Evolutionary conservation across 2,113 vertebrate species (phyloP).

Genomic region (Cyanoderma ruficeps): DNA sequence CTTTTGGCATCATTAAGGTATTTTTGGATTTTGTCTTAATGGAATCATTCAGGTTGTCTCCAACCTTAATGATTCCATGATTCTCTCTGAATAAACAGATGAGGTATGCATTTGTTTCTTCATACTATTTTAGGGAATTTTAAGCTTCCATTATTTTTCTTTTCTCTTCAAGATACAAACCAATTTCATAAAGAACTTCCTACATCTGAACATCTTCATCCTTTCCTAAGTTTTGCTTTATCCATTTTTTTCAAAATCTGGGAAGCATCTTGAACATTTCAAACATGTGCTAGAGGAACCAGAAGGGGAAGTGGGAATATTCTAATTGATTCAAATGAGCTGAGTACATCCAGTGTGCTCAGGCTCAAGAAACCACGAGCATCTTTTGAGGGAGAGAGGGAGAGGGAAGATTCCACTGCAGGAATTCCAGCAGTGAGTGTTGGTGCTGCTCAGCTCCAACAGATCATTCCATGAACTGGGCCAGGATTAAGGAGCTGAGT

Average conservation of each 20-base stretch:
- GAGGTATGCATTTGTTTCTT: background rate
- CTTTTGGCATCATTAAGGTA: background rate
- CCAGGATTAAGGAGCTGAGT: background rate
- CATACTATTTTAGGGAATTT: background rate
- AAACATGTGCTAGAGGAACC: background rate
- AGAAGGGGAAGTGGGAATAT: background rate
- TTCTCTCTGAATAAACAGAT: background rate
- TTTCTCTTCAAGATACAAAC: background rate
- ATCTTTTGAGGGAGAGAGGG: background rate
- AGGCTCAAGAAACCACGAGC: background rate
- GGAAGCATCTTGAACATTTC: background rate
- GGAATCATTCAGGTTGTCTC: background rate
- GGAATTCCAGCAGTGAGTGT: background rate
- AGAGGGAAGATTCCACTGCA: background rate
- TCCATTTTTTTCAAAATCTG: background rate
- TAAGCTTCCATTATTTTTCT: background rate
- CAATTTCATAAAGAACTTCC: background rate
- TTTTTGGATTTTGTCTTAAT: background rate
- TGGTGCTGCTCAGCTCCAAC: background rate
- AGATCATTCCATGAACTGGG: background rate
- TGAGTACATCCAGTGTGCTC: background rate
- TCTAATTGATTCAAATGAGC: background rate
- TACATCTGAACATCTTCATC: background rate
- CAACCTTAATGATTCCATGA: background rate
- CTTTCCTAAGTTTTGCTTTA: background rate